Evolutionary conservation across 2,888 invertebrate species (phyloP).

Genomic region (Salpingus planirostris): DNA sequence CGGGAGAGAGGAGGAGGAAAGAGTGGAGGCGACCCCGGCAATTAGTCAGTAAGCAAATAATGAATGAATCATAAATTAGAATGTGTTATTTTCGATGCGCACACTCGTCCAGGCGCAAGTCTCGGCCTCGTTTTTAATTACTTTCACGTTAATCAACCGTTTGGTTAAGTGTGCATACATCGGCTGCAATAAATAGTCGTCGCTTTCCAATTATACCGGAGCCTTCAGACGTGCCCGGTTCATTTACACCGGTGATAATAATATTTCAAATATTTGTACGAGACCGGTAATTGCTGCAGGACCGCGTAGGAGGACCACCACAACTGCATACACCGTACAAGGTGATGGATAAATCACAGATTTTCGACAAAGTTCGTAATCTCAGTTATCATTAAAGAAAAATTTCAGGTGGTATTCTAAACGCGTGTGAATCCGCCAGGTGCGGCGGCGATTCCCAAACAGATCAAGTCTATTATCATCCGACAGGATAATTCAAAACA

Average conservation of each 20-base stretch:
- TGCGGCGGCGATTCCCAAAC: conserved; percentile 25
- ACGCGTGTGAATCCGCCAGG: conserved; percentile 27
- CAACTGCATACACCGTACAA: too few species aligned
- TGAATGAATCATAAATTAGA: conserved; percentile 39
- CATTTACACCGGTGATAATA: conserved; percentile 39
- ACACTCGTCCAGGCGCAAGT: conserved; percentile 18
- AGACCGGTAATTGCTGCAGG: conserved; percentile 33
- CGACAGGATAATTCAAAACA: conserved; percentile 35
- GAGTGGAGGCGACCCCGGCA: conserved; percentile 27
- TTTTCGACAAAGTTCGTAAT: too few species aligned
- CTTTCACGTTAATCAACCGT: conserved; percentile 15
- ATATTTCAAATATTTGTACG: conserved; percentile 40
- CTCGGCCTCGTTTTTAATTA: conserved; percentile 18
- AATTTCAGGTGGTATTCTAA: too few species aligned
- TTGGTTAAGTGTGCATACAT: conserved; percentile 32
- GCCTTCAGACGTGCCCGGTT: conserved; percentile 34
- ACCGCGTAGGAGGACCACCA: conserved; percentile 22
- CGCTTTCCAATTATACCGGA: conserved; percentile 35
- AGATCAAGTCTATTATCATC: conserved; percentile 31
- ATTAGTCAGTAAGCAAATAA: conserved; percentile 40
- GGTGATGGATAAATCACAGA: too few species aligned
- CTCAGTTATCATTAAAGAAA: too few species aligned
- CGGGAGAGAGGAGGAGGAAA: conserved; percentile 17
- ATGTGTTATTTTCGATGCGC: conserved; percentile 23
- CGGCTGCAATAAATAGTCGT: conserved; percentile 41